phyloP scores from a whole-genome alignment of 2,113 vertebrate species.

The Pica pica region DNA sequence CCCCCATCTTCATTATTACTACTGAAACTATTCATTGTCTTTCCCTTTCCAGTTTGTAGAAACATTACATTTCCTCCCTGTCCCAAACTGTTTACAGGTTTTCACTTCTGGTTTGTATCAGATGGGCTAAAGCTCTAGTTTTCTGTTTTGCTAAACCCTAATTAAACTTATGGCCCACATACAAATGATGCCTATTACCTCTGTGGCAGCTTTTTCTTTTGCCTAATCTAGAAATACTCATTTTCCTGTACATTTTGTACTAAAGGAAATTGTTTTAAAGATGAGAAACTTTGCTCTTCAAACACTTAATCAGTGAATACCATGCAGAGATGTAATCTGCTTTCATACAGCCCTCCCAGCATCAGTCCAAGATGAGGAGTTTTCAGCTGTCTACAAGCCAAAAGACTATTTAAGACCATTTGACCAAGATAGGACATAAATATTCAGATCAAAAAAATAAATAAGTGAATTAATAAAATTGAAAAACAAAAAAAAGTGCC shows the following conservation, averaged over 20 bases:
- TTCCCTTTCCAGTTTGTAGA: neutral
- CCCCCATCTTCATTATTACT: neutral
- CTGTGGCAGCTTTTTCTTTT: neutral
- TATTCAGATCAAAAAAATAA: neutral
- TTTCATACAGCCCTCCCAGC: neutral
- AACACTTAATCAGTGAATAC: neutral
- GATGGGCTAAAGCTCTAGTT: neutral
- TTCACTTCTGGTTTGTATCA: constrained; percentile 3
- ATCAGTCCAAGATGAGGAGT: neutral
- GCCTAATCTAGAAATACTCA: neutral
- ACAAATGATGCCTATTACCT: neutral
- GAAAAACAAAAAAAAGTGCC: neutral
- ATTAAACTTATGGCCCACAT: neutral
- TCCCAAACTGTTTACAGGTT: neutral
- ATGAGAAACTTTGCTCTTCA: neutral
- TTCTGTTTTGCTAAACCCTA: constrained; percentile 6
- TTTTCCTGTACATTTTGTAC: neutral
- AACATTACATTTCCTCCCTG: neutral
- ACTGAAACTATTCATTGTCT: neutral
- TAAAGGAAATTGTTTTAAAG: neutral
- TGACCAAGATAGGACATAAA: neutral
- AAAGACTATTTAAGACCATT: neutral
- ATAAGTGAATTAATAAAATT: neutral
- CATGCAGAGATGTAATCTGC: neutral
- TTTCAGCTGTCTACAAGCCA: neutral